Percentiles rank a stretch among this genome's conserved stretches.
Conservation (phyloP, 2,888 invertebrate species). For the Leptinotarsa rubiginosa region DNA sequence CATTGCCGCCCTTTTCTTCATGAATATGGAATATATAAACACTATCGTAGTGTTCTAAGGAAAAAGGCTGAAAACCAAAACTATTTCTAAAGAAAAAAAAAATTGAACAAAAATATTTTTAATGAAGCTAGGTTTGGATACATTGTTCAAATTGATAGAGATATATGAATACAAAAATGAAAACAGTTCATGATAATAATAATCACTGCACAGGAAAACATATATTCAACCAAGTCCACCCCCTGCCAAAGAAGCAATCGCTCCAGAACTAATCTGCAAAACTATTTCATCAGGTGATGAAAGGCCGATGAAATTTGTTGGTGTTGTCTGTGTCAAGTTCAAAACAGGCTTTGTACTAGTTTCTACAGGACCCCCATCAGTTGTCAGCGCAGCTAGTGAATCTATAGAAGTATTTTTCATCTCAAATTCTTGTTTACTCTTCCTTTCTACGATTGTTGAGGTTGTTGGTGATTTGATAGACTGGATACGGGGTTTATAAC, state of each 20-base stretch:
- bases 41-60: too few species aligned
- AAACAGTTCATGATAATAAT: too few species aligned
- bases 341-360: background rate
- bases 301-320: too few species aligned
- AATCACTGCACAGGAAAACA: too few species aligned
- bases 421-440: background rate
- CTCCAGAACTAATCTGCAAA: slow-evolving; percentile 55
- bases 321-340: too few species aligned
- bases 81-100: too few species aligned
- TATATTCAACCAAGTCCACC: slow-evolving; percentile 49
- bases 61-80: too few species aligned
- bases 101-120: too few species aligned
- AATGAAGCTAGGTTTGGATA: too few species aligned
- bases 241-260: slow-evolving; percentile 60
- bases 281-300: background rate
- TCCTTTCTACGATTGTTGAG: background rate
- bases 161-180: background rate
- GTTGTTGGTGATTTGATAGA: background rate
- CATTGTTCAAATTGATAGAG: background rate
- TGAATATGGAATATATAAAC: too few species aligned
- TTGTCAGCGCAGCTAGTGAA: background rate
- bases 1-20: too few species aligned
- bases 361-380: background rate
- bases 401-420: background rate
- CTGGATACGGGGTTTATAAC: slow-evolving; percentile 32